Evolutionary conservation across 2,888 invertebrate species (phyloP), one percentile per base, ranked within the genome.

Genomic region (Limnephilus rhombicus): DNA sequence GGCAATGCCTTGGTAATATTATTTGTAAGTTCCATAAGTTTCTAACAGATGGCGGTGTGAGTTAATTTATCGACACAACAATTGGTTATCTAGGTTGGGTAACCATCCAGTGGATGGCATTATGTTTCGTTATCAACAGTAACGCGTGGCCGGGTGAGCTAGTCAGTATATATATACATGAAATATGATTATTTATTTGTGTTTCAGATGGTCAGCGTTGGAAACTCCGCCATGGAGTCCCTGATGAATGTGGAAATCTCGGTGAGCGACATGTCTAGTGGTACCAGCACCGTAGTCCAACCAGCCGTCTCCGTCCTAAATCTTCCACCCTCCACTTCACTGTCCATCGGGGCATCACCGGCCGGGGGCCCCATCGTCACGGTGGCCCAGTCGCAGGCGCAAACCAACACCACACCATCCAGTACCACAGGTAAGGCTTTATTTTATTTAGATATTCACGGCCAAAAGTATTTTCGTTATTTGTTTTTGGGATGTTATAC

Each of bases 251-350:
- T 80, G 0, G 88, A 89, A 80, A 41, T 89, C 24, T 87, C 87
- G 31, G 49, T 87, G 49, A 34, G 80, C 11, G 80, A 89, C 11
- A 37, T 41, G 31, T 29, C 53, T 9, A 87, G 34, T 89, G 88
- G 24, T 29, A 34, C 34, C 34, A 18, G 15, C 24, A 2, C 34
- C 24, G 88, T 29, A 37, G n/a, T n/a, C 86, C 45, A 49, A 2
- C 45, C 90, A 29, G 82, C 82, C 1, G 45, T 31, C 45, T 45
- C 90, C 90, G 31, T 90, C 68, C 93, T 93, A 41, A 94, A 94
- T 49, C 80, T 82, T 82, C 85, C 85, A n/a, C 87, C 80, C 15
- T 53, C 81, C 80, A 31, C 45, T 18, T 92, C 83, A 7, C 12
- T 41, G 94, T 94, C 41, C 94, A 34, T 49, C 4, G 34, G 80